Evolutionary conservation across 2,888 invertebrate genomes (phyloP), one percentile per base, ranked within the genome.

Genomic region (Drosophila anomelani): DNA sequence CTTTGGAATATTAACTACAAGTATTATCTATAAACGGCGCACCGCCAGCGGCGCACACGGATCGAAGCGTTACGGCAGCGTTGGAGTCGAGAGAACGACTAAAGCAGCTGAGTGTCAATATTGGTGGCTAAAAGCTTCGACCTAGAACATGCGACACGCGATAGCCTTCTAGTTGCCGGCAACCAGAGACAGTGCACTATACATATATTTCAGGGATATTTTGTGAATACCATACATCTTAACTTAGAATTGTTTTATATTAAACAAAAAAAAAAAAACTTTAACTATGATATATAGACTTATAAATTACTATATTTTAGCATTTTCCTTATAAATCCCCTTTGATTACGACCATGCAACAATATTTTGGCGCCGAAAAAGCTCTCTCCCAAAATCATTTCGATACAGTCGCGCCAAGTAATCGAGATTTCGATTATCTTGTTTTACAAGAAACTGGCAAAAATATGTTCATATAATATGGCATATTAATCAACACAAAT

Each of bases 21-120:
- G 15, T 53, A 23, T 34, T 67, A 51, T 68, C 43, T 39, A 32
- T 47, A 39, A 38, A 38, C 29, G 29, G 64, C 39, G 63, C 63
- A 66, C 67, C 66, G 63, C 64, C 69, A 43, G 64, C 64, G 43
- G 51, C 32, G 64, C 51, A 51, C 68, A n/a, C 51, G 36, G 43
- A 41, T 17, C 64, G 46, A 13, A 66, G 41, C 67, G 62, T 36
- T 62, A 20, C 29, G 63, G 44, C 62, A 36, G 46, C 71, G 36
- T 57, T 68, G 67, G 47, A 67, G 54, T 69, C 23, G 46, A 12
- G 36, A 56, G 34, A 32, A 41, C 56, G 46, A 70, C 59, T 71
- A 17, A 61, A 46, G 17, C 60, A 58, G 62, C 47, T 57, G 39
- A 34, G 47, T n/a, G 17, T 10, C 26, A 41, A n/a, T 46, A 23